Evolutionary conservation across 92 coral and sea anemone genomes (phyloP), one percentile per base, ranked within the genome.

Genomic region (Porites evermanni): DNA sequence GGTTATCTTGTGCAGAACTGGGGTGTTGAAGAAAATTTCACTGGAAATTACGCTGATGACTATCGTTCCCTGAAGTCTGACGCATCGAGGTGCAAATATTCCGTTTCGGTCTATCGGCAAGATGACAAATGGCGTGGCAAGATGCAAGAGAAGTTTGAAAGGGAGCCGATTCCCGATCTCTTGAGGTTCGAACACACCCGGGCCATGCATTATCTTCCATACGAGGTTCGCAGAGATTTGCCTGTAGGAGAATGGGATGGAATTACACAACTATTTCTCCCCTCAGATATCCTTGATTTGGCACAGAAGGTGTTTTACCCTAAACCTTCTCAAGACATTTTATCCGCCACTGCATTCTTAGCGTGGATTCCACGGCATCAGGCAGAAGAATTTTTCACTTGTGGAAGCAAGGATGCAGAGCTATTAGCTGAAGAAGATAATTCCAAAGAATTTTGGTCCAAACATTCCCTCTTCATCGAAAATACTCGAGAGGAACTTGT

Each of bases 111-210:
- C 21, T 88, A 8, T 65, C 80, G 88, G 0, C 67, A 82, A 64
- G 72, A 82, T 80, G 88, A 82, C 32, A 9, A 21, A 61, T 82
- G 88, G 83, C 77, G 84, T 32, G 87, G 91, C 38, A 65, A 12
- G n/a, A 58, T 32, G 68, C 54, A 29, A 64, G 76, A 80, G 20
- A 38, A 44, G 21, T 80, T 80, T 26, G 74, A 80, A 65, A 69
- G 91, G 67, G 76, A 82, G 54, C 91, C 88, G 23, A 64, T 88
- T 16, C 91, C 91, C n/a, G 83, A 88, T 76, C 72, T 72, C 72
- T 75, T 72, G 64, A 64, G 83, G 60, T 88, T 80, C 70, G 32
- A 81, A 64, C 76, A 82, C 53, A 88, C 81, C 52, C 64, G 74
- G 20, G 88, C 64, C 14, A 50, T 88, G 78, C 91, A 82, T 75